Conservation (phyloP, 2,797 vertebrate species). For the Trematomus bernacchii region DNA sequence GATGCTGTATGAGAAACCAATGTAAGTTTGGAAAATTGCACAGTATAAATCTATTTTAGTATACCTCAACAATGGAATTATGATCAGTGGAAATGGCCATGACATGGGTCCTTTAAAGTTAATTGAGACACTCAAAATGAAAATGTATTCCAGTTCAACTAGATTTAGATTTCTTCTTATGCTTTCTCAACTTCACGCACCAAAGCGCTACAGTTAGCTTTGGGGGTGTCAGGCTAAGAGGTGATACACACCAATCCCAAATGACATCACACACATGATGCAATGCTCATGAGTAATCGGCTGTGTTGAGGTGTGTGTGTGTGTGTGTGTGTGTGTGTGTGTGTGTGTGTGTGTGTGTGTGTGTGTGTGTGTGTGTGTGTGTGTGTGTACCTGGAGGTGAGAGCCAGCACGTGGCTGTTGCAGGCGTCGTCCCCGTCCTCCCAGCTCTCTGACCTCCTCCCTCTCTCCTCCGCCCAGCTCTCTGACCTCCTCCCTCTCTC, state of each 20-base stretch:
- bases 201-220: neutral
- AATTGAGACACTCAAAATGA: too few relatives aligned
- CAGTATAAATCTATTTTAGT: too few relatives aligned
- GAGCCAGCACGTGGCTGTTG: slow-evolving; percentile 79
- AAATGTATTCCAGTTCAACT: too few relatives aligned
- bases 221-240: neutral
- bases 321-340: slow-evolving; percentile 15
- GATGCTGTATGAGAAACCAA: too few relatives aligned
- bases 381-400: slow-evolving; percentile 80
- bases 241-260: neutral
- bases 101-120: too few relatives aligned
- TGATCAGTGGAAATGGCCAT: too few relatives aligned
- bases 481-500: slow-evolving; percentile 66
- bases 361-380: slow-evolving; percentile 8
- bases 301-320: neutral
- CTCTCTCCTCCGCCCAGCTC: slow-evolving; percentile 75
- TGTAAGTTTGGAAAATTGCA: too few relatives aligned
- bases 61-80: too few relatives aligned
- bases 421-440: slow-evolving; percentile 81
- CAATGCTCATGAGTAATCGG: neutral
- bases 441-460: slow-evolving; percentile 71
- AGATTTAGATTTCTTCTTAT: neutral
- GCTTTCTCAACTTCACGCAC: neutral
- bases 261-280: slow-evolving; percentile 12
- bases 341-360: slow-evolving; percentile 12